Percentiles rank a stretch among this genome's conserved stretches.
Evolutionary conservation across 2,797 vertebrate species (phyloP).

Genomic region (Pseudochirops cupreus): DNA sequence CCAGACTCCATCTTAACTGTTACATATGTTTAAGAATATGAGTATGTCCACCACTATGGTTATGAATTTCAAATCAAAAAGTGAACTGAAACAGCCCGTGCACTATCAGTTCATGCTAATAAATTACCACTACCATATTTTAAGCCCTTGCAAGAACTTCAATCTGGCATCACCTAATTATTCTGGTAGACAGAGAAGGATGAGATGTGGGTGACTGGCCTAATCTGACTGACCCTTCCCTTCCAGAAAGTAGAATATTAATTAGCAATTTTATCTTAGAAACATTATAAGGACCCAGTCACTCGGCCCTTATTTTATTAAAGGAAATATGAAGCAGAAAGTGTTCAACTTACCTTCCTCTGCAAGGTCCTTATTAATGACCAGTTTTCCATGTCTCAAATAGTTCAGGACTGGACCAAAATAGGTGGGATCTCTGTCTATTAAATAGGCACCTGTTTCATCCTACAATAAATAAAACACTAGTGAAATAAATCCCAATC

Average conservation of each 20-base stretch:
- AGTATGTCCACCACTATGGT: neutral
- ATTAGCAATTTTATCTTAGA: neutral
- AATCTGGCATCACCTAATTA: neutral
- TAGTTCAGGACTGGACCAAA: slow-evolving; percentile 99
- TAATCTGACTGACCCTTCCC: neutral
- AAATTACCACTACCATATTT: neutral
- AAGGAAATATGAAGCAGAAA: neutral
- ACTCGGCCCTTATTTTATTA: neutral
- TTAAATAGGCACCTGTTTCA: slow-evolving; percentile 98
- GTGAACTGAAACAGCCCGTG: neutral
- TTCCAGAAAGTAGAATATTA: neutral
- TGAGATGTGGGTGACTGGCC: neutral
- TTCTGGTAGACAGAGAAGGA: neutral
- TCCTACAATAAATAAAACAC: slow-evolving; percentile 86
- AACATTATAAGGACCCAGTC: neutral
- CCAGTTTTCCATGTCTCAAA: slow-evolving; percentile 97
- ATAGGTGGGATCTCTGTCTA: slow-evolving; percentile 98
- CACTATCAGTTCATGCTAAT: neutral
- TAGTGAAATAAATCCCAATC: neutral
- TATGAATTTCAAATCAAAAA: neutral
- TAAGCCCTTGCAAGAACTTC: neutral
- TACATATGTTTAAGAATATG: neutral
- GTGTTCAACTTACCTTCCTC: slow-evolving; percentile 92
- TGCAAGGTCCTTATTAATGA: slow-evolving; percentile 98
- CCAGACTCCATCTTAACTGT: neutral